Percentiles rank a stretch among this genome's conserved stretches.
Evolutionary conservation across 2,113 vertebrate genomes (phyloP).

Genomic region (Dipodomys ordii): DNA sequence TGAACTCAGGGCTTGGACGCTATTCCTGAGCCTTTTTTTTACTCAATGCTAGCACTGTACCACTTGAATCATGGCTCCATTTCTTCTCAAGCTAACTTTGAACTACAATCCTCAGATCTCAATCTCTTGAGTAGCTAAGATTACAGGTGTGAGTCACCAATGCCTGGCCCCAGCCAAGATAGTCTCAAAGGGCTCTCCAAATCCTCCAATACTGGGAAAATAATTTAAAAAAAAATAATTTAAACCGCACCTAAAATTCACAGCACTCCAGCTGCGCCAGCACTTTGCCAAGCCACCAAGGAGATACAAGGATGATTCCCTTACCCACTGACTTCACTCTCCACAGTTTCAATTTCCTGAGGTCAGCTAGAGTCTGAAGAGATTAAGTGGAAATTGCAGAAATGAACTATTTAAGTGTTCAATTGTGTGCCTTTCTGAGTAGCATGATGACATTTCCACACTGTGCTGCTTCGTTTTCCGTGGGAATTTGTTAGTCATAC

Average conservation of each 20-base stretch:
- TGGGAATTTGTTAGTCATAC: too few relatives aligned
- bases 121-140: too few relatives aligned
- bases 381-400: constrained; percentile 17
- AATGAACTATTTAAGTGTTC: constrained; percentile 8
- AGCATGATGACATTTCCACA: neutral
- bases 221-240: neutral
- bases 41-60: too few relatives aligned
- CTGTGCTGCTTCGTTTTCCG: neutral
- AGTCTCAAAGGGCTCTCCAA: neutral
- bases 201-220: neutral
- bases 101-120: too few relatives aligned
- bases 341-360: neutral
- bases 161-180: neutral
- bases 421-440: neutral
- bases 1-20: too few relatives aligned
- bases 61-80: too few relatives aligned
- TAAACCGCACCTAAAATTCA: neutral
- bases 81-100: too few relatives aligned
- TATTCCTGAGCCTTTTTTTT: too few relatives aligned
- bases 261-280: neutral
- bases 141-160: too few relatives aligned
- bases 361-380: neutral
- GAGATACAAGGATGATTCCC: too few relatives aligned
- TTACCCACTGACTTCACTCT: neutral
- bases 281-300: neutral